phyloP scores from a whole-genome alignment of 2,113 vertebrate genomes.

The Carollia perspicillata region DNA sequence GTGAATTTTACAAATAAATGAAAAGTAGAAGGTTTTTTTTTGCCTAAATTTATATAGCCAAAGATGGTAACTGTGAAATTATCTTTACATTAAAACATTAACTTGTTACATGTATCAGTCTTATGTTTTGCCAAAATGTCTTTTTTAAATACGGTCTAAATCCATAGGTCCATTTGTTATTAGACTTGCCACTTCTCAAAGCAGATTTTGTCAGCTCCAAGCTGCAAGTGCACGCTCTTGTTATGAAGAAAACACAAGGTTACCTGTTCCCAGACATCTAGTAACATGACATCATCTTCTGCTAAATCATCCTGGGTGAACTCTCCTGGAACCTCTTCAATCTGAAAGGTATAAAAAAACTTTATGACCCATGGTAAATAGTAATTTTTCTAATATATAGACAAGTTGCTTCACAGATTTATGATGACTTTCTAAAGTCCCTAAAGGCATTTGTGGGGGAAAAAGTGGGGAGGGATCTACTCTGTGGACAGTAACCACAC shows the following conservation, averaged over 20 bases:
- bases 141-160: neutral
- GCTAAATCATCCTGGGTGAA: conserved; percentile 94
- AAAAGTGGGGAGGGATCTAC: too few relatives aligned
- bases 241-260: neutral
- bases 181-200: neutral
- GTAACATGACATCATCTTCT: conserved; percentile 95
- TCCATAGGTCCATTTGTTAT: neutral
- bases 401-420: neutral
- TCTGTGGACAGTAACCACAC: neutral
- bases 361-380: neutral
- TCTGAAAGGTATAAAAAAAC: conserved; percentile 80
- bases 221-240: neutral
- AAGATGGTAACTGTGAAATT: neutral
- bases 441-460: neutral
- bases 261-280: conserved; percentile 96
- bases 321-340: conserved; percentile 95
- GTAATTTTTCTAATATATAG: neutral
- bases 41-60: neutral
- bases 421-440: neutral
- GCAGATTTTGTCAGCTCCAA: neutral
- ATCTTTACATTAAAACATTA: conserved; percentile 2
- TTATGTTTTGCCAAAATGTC: conserved; percentile 17
- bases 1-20: neutral
- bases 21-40: neutral
- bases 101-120: neutral